Conservation (phyloP, 1,140 invertebrate genomes). For the Oedothorax gibbosus region DNA sequence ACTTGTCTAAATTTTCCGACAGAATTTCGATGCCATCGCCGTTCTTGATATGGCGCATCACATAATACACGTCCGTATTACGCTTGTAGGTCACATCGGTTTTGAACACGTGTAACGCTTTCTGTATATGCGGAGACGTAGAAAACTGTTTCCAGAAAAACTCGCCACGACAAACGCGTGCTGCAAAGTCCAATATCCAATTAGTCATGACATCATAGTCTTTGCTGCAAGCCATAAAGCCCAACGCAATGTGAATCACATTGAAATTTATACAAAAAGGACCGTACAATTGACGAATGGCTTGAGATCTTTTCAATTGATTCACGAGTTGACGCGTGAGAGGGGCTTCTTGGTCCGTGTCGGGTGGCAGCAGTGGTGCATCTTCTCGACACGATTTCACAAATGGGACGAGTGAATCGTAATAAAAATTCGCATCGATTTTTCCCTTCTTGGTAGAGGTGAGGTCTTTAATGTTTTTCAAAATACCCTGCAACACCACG, state of each 20-base stretch:
- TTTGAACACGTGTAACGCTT: background rate
- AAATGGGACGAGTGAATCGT: background rate
- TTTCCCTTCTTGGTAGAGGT: background rate
- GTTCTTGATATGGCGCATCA: background rate
- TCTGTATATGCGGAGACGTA: background rate
- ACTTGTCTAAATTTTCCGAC: background rate
- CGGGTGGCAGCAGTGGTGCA: background rate
- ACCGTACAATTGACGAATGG: background rate
- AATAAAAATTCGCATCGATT: conserved; percentile 27
- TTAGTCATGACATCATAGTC: background rate
- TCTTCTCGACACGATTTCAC: background rate
- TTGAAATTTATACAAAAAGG: background rate
- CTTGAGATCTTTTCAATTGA: background rate
- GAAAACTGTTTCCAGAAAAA: conserved; percentile 7
- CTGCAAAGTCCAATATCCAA: conserved; percentile 4
- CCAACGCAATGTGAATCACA: background rate
- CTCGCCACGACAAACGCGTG: background rate
- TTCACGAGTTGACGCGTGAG: background rate
- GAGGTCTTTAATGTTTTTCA: background rate
- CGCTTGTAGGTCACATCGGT: background rate
- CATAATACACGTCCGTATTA: conserved; percentile 13
- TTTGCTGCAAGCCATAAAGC: background rate
- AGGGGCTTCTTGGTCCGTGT: background rate
- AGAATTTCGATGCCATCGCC: background rate
- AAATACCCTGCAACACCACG: background rate